Evolutionary conservation across 2,113 vertebrate genomes (phyloP).

Genomic region (Dissostichus mawsoni): DNA sequence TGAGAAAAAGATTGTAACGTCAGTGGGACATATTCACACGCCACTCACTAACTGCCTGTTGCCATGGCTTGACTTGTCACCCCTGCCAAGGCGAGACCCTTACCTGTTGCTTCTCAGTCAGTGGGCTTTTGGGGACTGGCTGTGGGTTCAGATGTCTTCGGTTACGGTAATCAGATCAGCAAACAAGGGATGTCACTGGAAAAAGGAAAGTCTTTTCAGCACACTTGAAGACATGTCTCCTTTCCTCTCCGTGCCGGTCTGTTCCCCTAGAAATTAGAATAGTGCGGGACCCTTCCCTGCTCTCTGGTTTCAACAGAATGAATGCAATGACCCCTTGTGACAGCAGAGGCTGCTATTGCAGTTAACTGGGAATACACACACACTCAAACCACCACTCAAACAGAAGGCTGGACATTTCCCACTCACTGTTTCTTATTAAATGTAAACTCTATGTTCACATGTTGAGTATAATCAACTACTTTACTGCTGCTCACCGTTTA

Average conservation of each 20-base stretch:
- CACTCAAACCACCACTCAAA: neutral
- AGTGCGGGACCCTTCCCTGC: neutral
- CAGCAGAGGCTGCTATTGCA: conserved; percentile 20
- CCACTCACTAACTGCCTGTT: conserved; percentile 2
- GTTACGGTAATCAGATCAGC: conserved; percentile 11
- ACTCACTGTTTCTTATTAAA: neutral
- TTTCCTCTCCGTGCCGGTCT: conserved; percentile 6
- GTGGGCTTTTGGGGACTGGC: neutral
- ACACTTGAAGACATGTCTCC: conserved; percentile 16
- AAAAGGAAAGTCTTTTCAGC: conserved; percentile 3
- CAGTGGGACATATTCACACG: neutral
- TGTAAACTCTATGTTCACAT: neutral
- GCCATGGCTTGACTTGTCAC: conserved; percentile 4
- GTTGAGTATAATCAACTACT: neutral
- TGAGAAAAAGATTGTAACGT: neutral
- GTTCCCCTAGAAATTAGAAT: neutral
- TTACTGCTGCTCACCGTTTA: neutral
- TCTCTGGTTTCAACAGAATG: neutral
- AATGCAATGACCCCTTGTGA: neutral
- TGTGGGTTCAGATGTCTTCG: conserved; percentile 14
- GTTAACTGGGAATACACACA: neutral
- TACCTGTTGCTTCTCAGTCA: neutral
- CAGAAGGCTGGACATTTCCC: neutral
- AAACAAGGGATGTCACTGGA: neutral
- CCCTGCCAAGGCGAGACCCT: neutral